Percentiles rank a stretch among this genome's conserved stretches.
These are phyloP conservation scores for Silurus lanzhouensis DNA, from an alignment of 2,797 vertebrate species.

Conservation along the genomic window DNA sequence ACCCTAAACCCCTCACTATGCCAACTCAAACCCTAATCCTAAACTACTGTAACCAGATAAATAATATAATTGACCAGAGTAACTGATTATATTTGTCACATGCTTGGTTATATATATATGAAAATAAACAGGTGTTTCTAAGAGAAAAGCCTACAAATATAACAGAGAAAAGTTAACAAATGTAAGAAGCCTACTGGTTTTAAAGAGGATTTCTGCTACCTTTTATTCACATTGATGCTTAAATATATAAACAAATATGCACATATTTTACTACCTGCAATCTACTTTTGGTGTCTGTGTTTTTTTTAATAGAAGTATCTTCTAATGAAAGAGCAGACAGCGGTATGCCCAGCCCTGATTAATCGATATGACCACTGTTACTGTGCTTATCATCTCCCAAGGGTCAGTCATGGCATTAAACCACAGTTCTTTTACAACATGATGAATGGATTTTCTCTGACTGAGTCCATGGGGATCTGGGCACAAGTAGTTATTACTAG, in stretches of 20 bases:
- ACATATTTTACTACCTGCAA: not conserved
- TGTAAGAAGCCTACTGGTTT: constrained; percentile 11
- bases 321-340: not conserved
- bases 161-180: no score
- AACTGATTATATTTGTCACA: no score
- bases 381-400: constrained; percentile 24
- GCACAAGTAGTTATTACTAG: constrained; percentile 26
- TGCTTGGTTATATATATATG: no score
- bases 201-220: constrained; percentile 44
- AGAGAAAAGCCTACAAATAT: no score
- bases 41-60: no score
- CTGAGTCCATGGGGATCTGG: constrained; percentile 32
- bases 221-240: not conserved
- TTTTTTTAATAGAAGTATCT: constrained; percentile 14
- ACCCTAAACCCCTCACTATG: no score
- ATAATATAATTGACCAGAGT: no score
- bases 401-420: constrained; percentile 30
- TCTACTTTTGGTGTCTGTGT: not conserved
- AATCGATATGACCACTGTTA: constrained; percentile 41
- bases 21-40: no score
- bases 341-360: constrained; percentile 20
- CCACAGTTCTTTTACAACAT: constrained; percentile 19
- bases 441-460: constrained; percentile 46
- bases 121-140: no score
- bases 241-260: not conserved